Base-by-base conservation (phyloP, 2,797 vertebrate genomes). In the Ciconia nigra region DNA sequence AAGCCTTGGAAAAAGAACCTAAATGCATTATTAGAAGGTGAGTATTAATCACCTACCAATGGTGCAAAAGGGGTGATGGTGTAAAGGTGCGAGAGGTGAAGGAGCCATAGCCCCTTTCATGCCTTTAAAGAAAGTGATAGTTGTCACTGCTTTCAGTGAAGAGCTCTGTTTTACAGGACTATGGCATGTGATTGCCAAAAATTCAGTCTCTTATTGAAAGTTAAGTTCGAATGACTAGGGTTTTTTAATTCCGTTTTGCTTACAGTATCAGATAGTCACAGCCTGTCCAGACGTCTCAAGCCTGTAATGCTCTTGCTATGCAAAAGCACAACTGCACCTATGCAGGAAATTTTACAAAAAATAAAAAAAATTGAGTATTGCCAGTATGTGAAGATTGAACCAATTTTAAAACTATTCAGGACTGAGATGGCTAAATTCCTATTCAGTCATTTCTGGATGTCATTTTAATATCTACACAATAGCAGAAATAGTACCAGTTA, bases 281-380 rank as follows among this genome's bases (percentile, higher is more conserved):
- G 49, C 14, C 70, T 62, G 49, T 46, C 42, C 42, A 51, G 25
- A 29, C 1, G 1, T 24, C 67, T 79, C 41, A 57, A 61, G 69
- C 74, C 29, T 29, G 29, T 63, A 77, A 63, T 10, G 17, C 5
- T 74, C 13, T 44, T 81, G 31, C n/a, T 55, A 9, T n/a, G 18
- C 26, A 79, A 90, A 77, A 80, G 3, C 51, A 62, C 14, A 76
- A 55, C 19, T n/a, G 35, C 11, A 71, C 8, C 31, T 69, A 41
- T 9, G 24, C 46, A 73, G 31, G 33, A 39, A 41, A 29, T 26
- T 21, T 25, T 8, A 4, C 2, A 20, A 51, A 51, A 62, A 49
- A 16, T 2, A 31, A 59, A 46, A 46, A 55, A 22, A 20, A 67
- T 3, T 0, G 1, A 69, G 9, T 49, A 35, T 24, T 57, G 41